Percentiles rank a stretch among this genome's conserved stretches.
These are phyloP conservation scores for Formica selysi DNA, from an alignment of 1,140 invertebrate genomes.

Conservation along the genomic window DNA sequence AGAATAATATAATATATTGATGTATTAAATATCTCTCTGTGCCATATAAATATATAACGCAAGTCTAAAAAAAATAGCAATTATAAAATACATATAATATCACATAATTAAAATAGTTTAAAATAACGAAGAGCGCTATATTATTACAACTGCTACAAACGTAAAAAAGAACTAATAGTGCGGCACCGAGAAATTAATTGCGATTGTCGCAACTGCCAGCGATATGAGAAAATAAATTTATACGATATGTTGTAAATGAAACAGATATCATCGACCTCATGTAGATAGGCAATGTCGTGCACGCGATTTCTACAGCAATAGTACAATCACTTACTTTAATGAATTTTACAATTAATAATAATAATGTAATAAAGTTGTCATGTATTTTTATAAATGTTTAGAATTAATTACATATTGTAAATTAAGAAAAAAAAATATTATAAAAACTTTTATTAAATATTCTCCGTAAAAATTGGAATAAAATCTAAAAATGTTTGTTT, in stretches of 20 bases:
- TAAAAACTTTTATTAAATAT: background rate
- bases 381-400: background rate
- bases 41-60: background rate
- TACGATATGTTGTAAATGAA: slow-evolving; percentile 55
- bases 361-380: background rate
- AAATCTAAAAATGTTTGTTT: slow-evolving; percentile 4
- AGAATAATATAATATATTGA: background rate
- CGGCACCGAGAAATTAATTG: slow-evolving; percentile 40
- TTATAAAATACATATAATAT: slow-evolving; percentile 11
- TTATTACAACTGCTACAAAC: background rate
- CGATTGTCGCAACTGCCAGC: slow-evolving; percentile 25
- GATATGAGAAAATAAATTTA: slow-evolving; percentile 56
- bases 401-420: background rate
- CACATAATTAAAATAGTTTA: slow-evolving; percentile 10
- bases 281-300: slow-evolving; percentile 16
- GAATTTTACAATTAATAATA: slow-evolving; percentile 35
- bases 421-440: background rate
- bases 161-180: slow-evolving; percentile 6
- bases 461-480: background rate
- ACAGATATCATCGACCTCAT: slow-evolving; percentile 45
- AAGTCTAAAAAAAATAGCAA: background rate
- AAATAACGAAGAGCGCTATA: background rate
- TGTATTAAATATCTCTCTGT: background rate
- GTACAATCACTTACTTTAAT: slow-evolving; percentile 48
- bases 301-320: slow-evolving; percentile 39